A percentile compares a stretch with the other conserved stretches of the same genome.
Evolutionary conservation across 1,140 invertebrate species (phyloP).

Genomic region (Drosophila nannoptera): DNA sequence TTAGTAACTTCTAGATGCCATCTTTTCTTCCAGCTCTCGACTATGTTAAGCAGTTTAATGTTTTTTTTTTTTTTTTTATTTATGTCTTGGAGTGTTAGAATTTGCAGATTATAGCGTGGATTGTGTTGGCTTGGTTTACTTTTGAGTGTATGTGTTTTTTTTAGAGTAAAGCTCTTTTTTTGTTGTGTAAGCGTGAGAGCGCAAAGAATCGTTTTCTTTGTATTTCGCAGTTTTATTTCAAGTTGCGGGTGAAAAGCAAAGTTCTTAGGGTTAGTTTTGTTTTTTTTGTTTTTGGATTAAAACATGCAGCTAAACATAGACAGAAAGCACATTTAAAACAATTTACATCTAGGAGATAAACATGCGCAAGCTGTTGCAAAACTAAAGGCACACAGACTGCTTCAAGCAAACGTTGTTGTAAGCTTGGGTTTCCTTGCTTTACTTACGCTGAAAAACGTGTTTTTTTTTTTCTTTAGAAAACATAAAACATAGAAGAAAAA

Average conservation of each 20-base stretch:
- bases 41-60: constrained; percentile 28
- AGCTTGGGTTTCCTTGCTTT: constrained; percentile 30
- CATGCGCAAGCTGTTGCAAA: constrained; percentile 37
- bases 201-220: constrained; percentile 53
- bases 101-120: constrained; percentile 70
- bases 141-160: constrained; percentile 20
- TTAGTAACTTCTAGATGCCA: constrained; percentile 52
- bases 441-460: constrained; percentile 64
- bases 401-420: constrained; percentile 51
- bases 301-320: constrained; percentile 55
- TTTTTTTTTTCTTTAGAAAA: constrained; percentile 26
- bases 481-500: constrained; percentile 44
- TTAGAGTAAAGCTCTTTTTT: constrained; percentile 51
- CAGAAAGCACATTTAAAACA: constrained; percentile 36
- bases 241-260: constrained; percentile 63
- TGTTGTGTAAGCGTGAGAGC: constrained; percentile 54
- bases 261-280: constrained; percentile 45
- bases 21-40: constrained; percentile 59
- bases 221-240: constrained; percentile 40
- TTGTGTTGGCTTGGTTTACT: constrained; percentile 60
- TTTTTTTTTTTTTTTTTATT: constrained; percentile 48
- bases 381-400: constrained; percentile 42
- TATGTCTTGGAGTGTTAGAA: constrained; percentile 56
- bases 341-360: constrained; percentile 14
- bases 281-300: constrained; percentile 2